These are phyloP conservation scores for Cavia aperea DNA, from an alignment of 2,113 vertebrate genomes.

Conservation along the genomic window DNA sequence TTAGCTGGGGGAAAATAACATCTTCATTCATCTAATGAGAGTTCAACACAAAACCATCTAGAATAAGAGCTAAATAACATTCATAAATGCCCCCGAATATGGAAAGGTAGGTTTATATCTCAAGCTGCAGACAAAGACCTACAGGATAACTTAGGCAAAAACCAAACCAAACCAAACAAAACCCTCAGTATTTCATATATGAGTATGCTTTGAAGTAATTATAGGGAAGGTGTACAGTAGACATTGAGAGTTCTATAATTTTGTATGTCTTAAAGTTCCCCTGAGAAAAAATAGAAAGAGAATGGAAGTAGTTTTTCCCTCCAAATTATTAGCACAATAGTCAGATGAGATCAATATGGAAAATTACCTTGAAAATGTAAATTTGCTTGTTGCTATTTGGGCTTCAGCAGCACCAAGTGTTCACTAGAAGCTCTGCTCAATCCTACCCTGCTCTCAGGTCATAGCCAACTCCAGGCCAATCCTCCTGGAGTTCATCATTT, in stretches of 20 bases:
- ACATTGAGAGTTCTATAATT: background rate
- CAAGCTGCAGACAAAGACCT: background rate
- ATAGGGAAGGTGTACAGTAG: background rate
- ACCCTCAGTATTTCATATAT: background rate
- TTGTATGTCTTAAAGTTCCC: background rate
- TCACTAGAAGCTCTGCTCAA: background rate
- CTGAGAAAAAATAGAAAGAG: background rate
- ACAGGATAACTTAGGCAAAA: background rate
- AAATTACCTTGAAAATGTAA: background rate
- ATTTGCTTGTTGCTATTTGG: background rate
- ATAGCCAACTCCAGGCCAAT: background rate
- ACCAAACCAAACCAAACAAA: background rate
- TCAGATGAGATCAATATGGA: background rate
- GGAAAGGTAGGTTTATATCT: background rate
- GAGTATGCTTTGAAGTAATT: background rate
- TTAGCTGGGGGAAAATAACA: background rate
- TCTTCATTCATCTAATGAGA: background rate
- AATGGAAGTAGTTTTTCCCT: background rate
- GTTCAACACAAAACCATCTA: background rate
- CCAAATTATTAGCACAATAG: background rate
- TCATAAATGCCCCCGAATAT: background rate
- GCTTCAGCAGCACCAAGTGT: background rate
- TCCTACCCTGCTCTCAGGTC: background rate
- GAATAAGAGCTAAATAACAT: background rate
- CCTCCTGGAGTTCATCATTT: background rate